phyloP scores from a whole-genome alignment of 2,888 invertebrate genomes.

The Amblyjoppa fuscipennis region DNA sequence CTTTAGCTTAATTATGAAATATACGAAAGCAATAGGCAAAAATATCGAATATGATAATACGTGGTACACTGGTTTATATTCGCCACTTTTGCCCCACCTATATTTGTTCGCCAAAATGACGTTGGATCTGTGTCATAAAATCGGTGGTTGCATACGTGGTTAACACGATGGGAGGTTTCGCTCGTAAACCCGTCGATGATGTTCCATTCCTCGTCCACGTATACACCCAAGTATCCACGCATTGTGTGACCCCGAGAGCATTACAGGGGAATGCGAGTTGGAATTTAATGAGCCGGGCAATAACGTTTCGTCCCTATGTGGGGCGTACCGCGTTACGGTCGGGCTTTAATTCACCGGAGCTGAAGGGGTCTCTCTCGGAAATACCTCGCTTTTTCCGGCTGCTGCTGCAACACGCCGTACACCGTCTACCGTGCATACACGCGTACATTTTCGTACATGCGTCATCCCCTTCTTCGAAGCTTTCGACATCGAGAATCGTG shows the following conservation, averaged over 20 bases:
- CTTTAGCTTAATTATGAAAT: neutral
- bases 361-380: constrained; percentile 32
- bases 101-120: neutral
- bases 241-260: constrained; percentile 22
- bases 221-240: neutral
- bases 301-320: constrained; percentile 27
- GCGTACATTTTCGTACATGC: neutral
- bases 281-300: constrained; percentile 59
- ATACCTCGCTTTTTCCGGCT: constrained; percentile 36
- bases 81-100: neutral
- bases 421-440: neutral
- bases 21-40: too few species aligned
- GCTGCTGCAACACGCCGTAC: neutral
- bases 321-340: constrained; percentile 21
- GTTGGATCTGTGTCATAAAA: constrained; percentile 11
- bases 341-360: constrained; percentile 40
- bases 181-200: neutral
- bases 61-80: neutral
- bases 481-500: constrained; percentile 42
- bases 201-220: neutral
- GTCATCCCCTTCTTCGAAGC: constrained; percentile 1
- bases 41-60: too few species aligned
- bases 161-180: neutral
- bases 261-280: constrained; percentile 39
- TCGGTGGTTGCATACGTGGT: neutral